These are phyloP conservation scores for Eudemis profundana DNA, from an alignment of 2,888 invertebrate species.

Conservation along the genomic window DNA sequence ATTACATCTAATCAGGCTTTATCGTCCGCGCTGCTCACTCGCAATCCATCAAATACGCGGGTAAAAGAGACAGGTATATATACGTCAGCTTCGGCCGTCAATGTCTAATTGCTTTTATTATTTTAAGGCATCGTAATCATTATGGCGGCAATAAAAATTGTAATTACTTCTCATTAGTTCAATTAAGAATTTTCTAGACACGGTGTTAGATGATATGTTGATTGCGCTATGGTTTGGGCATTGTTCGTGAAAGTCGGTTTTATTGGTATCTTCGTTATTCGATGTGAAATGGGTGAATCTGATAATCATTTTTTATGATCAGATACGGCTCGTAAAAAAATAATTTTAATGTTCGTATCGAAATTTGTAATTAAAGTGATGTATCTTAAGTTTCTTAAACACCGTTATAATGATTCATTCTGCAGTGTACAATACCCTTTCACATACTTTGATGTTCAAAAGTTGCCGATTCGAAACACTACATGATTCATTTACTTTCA, in stretches of 20 bases:
- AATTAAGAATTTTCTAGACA: constrained; percentile 85
- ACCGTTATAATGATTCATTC: constrained; percentile 24
- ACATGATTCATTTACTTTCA: no score
- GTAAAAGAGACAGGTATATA: constrained; percentile 67
- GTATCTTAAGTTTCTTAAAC: constrained; percentile 66
- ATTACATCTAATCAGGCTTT: constrained; percentile 79
- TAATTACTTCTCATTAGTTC: constrained; percentile 86
- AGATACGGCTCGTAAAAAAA: constrained; percentile 80
- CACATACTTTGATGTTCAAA: neutral
- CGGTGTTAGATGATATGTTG: constrained; percentile 80
- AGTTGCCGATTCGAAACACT: neutral
- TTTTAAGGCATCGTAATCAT: constrained; percentile 86
- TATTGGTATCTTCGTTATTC: constrained; percentile 69
- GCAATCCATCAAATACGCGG: constrained; percentile 51
- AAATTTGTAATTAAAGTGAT: constrained; percentile 81
- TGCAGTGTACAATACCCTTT: constrained; percentile 12
- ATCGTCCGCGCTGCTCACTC: constrained; percentile 61
- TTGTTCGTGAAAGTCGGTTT: constrained; percentile 73
- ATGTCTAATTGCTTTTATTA: constrained; percentile 86
- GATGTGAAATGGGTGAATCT: constrained; percentile 69
- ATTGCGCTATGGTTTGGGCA: constrained; percentile 73
- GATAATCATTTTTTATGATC: constrained; percentile 76
- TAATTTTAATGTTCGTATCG: constrained; percentile 77
- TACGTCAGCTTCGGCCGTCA: constrained; percentile 78
- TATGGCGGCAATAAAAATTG: constrained; percentile 84